Conservation (phyloP, 2,888 invertebrate species). For the Lochmaea crataegi region DNA sequence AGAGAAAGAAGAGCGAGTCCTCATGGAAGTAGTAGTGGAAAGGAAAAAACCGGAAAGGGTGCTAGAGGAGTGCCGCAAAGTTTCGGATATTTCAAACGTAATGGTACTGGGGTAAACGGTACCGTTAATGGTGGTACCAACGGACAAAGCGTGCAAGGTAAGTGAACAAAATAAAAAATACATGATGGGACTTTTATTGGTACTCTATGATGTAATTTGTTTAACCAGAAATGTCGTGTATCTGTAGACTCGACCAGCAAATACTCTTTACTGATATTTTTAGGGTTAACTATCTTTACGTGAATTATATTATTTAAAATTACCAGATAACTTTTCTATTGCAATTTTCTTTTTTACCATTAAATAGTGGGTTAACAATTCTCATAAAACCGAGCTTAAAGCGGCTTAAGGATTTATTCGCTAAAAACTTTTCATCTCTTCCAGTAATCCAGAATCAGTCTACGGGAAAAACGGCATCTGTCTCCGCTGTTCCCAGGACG, state of each 20-base stretch:
- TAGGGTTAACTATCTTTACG: neutral
- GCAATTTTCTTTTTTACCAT: neutral
- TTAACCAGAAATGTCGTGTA: no score
- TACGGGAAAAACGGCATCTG: constrained; percentile 76
- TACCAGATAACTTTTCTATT: neutral
- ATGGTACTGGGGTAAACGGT: constrained; percentile 59
- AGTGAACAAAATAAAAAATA: neutral
- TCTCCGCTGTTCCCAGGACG: constrained; percentile 86
- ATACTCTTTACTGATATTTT: no score
- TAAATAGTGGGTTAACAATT: neutral
- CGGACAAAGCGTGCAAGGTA: constrained; percentile 48
- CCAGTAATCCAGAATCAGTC: constrained; percentile 58
- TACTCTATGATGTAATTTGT: no score
- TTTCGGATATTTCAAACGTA: constrained; percentile 86
- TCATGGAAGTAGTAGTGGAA: constrained; percentile 52
- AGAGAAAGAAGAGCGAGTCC: constrained; percentile 63
- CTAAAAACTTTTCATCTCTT: constrained; percentile 42
- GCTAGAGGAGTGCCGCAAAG: constrained; percentile 80
- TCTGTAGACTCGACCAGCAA: no score
- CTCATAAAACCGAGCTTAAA: neutral
- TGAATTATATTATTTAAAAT: neutral
- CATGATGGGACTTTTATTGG: no score
- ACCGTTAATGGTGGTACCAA: constrained; percentile 62
- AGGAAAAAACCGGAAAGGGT: constrained; percentile 71
- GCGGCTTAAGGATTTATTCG: neutral